Percentiles rank a stretch among this genome's conserved stretches.
phyloP scores from a whole-genome alignment of 1,140 invertebrate genomes.

The Prorops nasuta region DNA sequence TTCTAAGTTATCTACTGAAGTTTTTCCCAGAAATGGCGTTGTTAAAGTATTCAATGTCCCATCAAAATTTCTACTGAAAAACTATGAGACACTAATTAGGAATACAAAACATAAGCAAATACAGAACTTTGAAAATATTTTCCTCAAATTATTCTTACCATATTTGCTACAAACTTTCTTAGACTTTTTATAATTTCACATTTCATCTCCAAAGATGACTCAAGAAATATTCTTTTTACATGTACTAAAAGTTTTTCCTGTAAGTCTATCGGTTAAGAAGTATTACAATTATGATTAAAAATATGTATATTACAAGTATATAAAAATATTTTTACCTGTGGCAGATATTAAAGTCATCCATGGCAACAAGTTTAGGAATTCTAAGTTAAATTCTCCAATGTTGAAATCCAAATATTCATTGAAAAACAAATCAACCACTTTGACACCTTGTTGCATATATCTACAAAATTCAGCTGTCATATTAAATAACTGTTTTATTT shows the following conservation, averaged over 20 bases:
- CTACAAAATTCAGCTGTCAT: slow-evolving; percentile 41
- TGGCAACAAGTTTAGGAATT: slow-evolving; percentile 39
- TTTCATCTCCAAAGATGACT: slow-evolving; percentile 37
- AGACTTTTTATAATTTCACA: slow-evolving; percentile 41
- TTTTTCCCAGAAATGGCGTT: slow-evolving; percentile 39
- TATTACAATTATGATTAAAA: neutral
- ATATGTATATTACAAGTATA: too few species aligned
- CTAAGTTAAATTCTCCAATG: slow-evolving; percentile 31
- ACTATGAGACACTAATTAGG: neutral
- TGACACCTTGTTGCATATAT: slow-evolving; percentile 51
- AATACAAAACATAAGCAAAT: neutral
- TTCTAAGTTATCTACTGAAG: slow-evolving; percentile 20
- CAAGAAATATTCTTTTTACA: slow-evolving; percentile 39
- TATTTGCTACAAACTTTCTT: slow-evolving; percentile 34
- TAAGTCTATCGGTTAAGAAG: slow-evolving; percentile 29
- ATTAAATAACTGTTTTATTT: slow-evolving; percentile 40
- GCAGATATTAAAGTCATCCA: slow-evolving; percentile 42
- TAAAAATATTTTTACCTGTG: slow-evolving; percentile 27
- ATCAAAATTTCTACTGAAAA: too few species aligned
- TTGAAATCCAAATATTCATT: slow-evolving; percentile 41
- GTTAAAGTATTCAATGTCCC: too few species aligned
- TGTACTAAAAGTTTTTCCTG: slow-evolving; percentile 32
- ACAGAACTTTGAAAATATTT: neutral
- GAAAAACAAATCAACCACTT: slow-evolving; percentile 44
- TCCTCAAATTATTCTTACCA: slow-evolving; percentile 26